Base-by-base conservation (phyloP, 2,113 vertebrate genomes). In the Amazona vittata region DNA sequence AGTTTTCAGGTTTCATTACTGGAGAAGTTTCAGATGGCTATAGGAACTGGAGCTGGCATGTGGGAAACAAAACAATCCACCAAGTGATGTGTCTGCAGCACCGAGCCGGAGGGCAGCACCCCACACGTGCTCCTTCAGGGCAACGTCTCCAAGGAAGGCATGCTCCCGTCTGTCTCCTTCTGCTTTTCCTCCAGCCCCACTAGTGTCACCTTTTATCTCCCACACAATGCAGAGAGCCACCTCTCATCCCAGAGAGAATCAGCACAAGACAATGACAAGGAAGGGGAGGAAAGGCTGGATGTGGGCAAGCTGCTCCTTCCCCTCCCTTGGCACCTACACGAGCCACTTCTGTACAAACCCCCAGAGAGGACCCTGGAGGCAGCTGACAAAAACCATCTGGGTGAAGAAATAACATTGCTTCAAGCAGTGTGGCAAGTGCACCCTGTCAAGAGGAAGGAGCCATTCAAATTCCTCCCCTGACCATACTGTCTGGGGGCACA, bases 21-120 rank as follows among this genome's bases (percentile, higher is more conserved):
- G 62, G 65, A 87, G 26, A 81, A 55, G 33, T 88, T 96, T 86
- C 76, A 96, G 93, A 77, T 80, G 76, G n/a, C 60, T 89, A 80
- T 1, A 68, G 43, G 59, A 92, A 83, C 41, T 2, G 0, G 37
- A 43, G 50, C 35, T 88, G 79, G 79, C 47, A 35, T 2, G 8
- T 22, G 49, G 47, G 39, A 84, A 55, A 78, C 49, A 35, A 86
- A 92, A 67, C 28, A 33, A 77, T 65, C 52, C 49, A 16, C 8
- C 2, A 0, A 83, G 80, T 7, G 47, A 70, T 31, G 60, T 18
- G 52, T 75, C 4, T 0, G 2, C 43, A 68, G 60, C 1, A 1
- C 70, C 5, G 19, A 83, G 89, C 60, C 43, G 6, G 1, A 64
- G 44, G n/a, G 37, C 57, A 92, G 76, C 52, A 71, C n/a, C 22